Base-by-base conservation (phyloP, 2,888 invertebrate species). In the Epinotia nisella region DNA sequence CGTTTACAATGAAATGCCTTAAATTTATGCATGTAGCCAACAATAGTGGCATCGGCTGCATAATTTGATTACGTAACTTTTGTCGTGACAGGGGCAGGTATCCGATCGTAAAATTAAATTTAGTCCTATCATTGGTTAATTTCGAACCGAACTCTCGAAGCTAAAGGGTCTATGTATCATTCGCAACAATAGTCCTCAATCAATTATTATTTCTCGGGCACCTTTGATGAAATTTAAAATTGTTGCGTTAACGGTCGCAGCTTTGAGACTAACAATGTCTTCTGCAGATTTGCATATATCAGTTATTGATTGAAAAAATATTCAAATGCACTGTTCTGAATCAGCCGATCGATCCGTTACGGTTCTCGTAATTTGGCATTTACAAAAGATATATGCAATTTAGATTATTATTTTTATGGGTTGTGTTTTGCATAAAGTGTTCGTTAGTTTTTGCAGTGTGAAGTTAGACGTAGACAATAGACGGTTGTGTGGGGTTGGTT, bases 221-320 rank as follows among this genome's bases (percentile, higher is more conserved):
- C 90, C 92, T 91, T 91, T 91, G 93, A 90, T 88, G 92, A 92
- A 92, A 92, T 88, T 87, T 84, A 80, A 87, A 90, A 90, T 90
- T 89, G 92, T 90, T 85, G 81, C 90, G 87, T 85, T 92, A 93
- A 93, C 93, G 93, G 93, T 93, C 88, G 89, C 80, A 75, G 83
- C 85, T 89, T 93, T 93, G 92, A 82, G 84, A 78, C 85, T 84
- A 85, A 87, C 85, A 87, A 89, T 87, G 85, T 87, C 84, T 88
- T 87, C 87, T 85, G 81, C 82, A 74, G 76, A 91, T 92, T 92
- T 93, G 92, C 93, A 93, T 93, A 91, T 88, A 90, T 91, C 90
- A 87, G 89, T 92, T 92, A 93, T 93, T 93, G 93, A 93, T 93
- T 92, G 92, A 89, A 91, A 92, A 90, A 91, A 92, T 91, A 93